Evolutionary conservation across 2,888 invertebrate species (phyloP).

Genomic region (Tiliacea citrago): DNA sequence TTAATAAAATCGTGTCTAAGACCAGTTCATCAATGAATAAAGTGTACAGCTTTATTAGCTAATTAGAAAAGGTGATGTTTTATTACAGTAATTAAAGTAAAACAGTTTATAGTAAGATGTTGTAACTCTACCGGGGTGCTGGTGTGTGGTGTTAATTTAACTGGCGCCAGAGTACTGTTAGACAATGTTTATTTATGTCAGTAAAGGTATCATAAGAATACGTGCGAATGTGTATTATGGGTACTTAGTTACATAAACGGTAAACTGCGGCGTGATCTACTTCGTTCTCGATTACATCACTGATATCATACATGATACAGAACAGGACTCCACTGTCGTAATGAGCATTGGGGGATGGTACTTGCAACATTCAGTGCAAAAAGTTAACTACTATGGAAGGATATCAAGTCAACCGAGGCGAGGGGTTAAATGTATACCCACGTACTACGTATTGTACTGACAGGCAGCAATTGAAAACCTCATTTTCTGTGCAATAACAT

Average conservation of each 20-base stretch:
- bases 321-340: slow-evolving; percentile 13
- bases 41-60: not conserved
- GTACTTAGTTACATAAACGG: slow-evolving; percentile 41
- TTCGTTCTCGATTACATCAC: slow-evolving; percentile 43
- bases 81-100: slow-evolving; percentile 14
- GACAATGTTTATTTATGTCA: slow-evolving; percentile 21
- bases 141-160: not conserved
- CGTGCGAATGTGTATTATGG: slow-evolving; percentile 44
- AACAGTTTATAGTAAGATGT: not conserved
- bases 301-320: not conserved
- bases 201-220: slow-evolving; percentile 39
- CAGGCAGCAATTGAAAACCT: not conserved
- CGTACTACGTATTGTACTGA: not conserved
- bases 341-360: slow-evolving; percentile 22
- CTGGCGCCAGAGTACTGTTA: slow-evolving; percentile 11
- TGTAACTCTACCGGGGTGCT: not conserved
- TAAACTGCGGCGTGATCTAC: slow-evolving; percentile 26
- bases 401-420: not conserved
- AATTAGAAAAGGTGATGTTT: slow-evolving; percentile 14
- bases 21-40: slow-evolving; percentile 4
- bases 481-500: not conserved
- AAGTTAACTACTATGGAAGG: not conserved
- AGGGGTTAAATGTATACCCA: not conserved
- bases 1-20: not conserved
- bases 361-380: not conserved